Percentiles rank a stretch among this genome's conserved stretches.
Evolutionary conservation across 2,888 invertebrate species (phyloP).

Genomic region (Folsomia candida): DNA sequence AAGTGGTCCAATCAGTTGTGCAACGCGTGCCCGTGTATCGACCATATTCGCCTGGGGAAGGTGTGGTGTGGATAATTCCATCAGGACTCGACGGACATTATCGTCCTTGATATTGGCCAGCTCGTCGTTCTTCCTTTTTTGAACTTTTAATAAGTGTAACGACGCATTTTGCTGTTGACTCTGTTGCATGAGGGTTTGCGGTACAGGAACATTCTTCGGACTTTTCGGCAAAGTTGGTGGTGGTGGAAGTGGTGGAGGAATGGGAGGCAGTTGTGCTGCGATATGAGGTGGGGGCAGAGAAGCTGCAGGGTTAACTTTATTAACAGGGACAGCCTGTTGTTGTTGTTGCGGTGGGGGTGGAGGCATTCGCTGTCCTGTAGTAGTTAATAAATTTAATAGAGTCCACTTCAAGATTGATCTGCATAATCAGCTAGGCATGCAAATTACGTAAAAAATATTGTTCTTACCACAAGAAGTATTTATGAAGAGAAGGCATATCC

Average conservation of each 20-base stretch:
- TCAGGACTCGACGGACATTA: conserved; percentile 29
- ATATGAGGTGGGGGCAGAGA: not conserved
- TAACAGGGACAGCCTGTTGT: too few relatives aligned
- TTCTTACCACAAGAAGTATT: conserved; percentile 4
- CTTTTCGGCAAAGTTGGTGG: not conserved
- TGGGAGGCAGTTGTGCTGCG: conserved; percentile 6
- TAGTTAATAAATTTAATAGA: not conserved
- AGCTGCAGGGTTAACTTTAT: too few relatives aligned
- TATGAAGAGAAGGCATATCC: conserved; percentile 9
- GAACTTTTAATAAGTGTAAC: not conserved
- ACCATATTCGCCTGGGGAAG: conserved; percentile 34
- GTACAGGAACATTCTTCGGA: not conserved
- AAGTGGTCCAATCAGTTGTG: conserved; percentile 30
- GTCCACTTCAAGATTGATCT: too few relatives aligned
- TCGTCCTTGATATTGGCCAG: conserved; percentile 34
- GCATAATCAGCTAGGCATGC: not conserved
- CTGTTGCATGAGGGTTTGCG: not conserved
- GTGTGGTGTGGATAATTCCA: conserved; percentile 35
- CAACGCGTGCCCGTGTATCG: conserved; percentile 32
- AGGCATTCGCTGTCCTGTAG: conserved; percentile 28
- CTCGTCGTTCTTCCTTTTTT: conserved; percentile 19
- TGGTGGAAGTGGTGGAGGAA: conserved; percentile 23
- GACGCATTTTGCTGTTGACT: conserved; percentile 7
- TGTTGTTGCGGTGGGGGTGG: not conserved
- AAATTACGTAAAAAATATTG: not conserved